Conservation (phyloP, 2,113 vertebrate genomes). For the Asarcornis scutulata region DNA sequence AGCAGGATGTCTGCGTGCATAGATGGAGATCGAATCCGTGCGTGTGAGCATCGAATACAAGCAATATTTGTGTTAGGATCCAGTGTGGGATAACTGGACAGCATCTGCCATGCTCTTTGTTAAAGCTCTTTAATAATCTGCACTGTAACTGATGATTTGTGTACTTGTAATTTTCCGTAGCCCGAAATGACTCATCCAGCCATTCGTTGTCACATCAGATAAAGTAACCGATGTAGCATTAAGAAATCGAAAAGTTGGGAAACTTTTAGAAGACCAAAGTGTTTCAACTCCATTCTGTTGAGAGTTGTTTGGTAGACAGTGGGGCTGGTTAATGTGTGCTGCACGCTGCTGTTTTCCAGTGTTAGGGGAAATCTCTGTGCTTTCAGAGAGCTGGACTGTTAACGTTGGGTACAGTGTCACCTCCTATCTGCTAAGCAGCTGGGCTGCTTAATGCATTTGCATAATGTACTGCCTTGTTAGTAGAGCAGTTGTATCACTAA, state of each 20-base stretch:
- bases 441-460: background rate
- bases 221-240: background rate
- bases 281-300: background rate
- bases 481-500: background rate
- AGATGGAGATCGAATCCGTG: background rate
- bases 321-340: background rate
- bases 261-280: background rate
- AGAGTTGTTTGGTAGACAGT: background rate
- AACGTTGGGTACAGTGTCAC: background rate
- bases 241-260: background rate
- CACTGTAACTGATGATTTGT: background rate
- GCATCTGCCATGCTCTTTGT: background rate
- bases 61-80: background rate
- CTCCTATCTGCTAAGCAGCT: background rate
- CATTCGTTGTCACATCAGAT: background rate
- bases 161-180: background rate
- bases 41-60: background rate
- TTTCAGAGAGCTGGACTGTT: background rate
- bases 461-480: background rate
- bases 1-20: background rate
- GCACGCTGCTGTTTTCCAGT: background rate
- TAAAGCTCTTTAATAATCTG: background rate
- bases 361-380: fast-evolving
- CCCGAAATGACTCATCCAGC: background rate
- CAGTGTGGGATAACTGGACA: background rate